Percentiles rank a stretch among this genome's conserved stretches.
phyloP scores from a whole-genome alignment of 2,797 vertebrate genomes.

The Gadopsis bispinosus region DNA sequence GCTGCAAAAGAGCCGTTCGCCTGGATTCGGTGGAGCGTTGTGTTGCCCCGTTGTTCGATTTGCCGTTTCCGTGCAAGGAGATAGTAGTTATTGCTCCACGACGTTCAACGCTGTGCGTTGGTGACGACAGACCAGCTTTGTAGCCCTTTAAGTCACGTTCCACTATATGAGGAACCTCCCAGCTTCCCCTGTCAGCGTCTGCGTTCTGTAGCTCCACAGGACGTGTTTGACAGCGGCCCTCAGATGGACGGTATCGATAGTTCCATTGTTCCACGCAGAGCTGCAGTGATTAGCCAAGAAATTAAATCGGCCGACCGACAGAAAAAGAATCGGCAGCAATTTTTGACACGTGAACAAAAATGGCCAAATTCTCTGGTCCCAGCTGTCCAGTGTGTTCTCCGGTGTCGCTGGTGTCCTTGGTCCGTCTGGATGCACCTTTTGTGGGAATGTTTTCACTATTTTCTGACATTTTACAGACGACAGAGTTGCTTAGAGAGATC shows the following conservation, averaged over 20 bases:
- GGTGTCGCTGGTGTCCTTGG: too few relatives aligned
- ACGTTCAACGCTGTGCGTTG: not conserved
- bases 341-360: too few relatives aligned
- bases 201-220: too few relatives aligned
- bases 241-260: not conserved
- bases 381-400: too few relatives aligned
- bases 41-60: not conserved
- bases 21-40: not conserved
- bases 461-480: not conserved
- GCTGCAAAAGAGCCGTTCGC: not conserved
- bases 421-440: too few relatives aligned
- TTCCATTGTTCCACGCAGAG: too few relatives aligned
- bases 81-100: too few relatives aligned
- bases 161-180: not conserved
- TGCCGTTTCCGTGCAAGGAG: not conserved
- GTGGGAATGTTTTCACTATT: not conserved
- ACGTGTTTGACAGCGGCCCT: not conserved
- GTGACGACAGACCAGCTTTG: not conserved
- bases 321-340: too few relatives aligned
- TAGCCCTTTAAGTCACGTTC: not conserved
- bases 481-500: not conserved
- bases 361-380: too few relatives aligned
- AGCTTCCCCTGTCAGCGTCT: not conserved
- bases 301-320: too few relatives aligned
- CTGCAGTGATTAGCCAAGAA: too few relatives aligned